These are phyloP conservation scores for Sycophila texana DNA, from an alignment of 2,888 invertebrate species.

Conservation along the genomic window DNA sequence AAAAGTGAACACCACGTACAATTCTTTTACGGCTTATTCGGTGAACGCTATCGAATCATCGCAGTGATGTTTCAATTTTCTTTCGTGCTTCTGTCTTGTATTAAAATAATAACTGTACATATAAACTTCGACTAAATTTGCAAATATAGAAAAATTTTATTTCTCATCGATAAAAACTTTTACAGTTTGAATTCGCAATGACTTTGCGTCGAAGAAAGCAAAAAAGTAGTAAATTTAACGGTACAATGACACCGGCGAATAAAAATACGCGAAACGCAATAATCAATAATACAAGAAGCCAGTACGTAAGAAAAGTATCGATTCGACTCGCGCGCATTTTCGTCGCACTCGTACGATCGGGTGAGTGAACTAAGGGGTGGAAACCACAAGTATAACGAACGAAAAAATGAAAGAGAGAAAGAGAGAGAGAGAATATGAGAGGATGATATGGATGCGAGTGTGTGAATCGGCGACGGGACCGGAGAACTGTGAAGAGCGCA, in stretches of 20 bases:
- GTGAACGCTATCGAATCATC: too few relatives aligned
- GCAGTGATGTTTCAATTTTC: too few relatives aligned
- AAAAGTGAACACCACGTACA: too few relatives aligned
- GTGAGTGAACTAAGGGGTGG: background rate
- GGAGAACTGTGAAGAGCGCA: slow-evolving; percentile 33
- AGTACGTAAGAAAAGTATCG: slow-evolving; percentile 37
- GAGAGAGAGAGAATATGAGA: slow-evolving; percentile 9
- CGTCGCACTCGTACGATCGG: background rate
- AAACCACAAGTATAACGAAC: background rate
- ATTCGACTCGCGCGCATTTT: background rate
- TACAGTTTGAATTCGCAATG: background rate
- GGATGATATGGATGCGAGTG: slow-evolving; percentile 1
- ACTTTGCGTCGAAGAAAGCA: slow-evolving; percentile 14
- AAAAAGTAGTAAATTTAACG: background rate
- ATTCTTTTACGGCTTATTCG: too few relatives aligned
- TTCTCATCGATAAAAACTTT: too few relatives aligned
- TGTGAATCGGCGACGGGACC: slow-evolving; percentile 28
- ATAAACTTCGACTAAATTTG: too few relatives aligned
- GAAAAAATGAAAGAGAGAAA: slow-evolving; percentile 16
- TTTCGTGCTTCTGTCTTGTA: too few relatives aligned
- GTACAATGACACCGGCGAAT: slow-evolving; percentile 20
- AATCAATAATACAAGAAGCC: slow-evolving; percentile 31
- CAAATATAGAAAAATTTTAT: too few relatives aligned
- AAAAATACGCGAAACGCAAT: slow-evolving; percentile 21
- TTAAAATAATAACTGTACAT: too few relatives aligned